These are phyloP conservation scores for Callithrix jacchus DNA, from an alignment of 2,113 vertebrate species.

Conservation along the genomic window DNA sequence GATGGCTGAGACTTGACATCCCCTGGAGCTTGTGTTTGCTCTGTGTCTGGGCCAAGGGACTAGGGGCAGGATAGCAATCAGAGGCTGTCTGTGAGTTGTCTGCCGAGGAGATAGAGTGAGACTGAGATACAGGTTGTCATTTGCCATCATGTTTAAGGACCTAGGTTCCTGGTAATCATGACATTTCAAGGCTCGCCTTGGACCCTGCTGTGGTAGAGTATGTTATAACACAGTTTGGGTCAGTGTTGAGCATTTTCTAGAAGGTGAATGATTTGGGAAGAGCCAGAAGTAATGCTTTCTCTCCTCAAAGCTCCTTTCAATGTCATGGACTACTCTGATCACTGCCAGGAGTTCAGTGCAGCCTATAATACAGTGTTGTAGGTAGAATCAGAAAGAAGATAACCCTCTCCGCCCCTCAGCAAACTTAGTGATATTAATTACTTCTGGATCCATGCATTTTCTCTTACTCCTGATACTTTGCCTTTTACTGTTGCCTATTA, in stretches of 20 bases:
- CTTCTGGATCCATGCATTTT: background rate
- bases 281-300: background rate
- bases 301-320: background rate
- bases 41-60: background rate
- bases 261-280: background rate
- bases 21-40: conserved; percentile 9
- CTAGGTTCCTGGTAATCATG: background rate
- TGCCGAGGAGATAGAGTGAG: background rate
- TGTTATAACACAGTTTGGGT: background rate
- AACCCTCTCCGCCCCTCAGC: background rate
- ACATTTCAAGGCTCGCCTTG: background rate
- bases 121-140: background rate
- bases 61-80: background rate
- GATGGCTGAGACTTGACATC: background rate
- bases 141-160: background rate
- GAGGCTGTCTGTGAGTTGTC: background rate
- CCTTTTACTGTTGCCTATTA: background rate
- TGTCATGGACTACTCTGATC: background rate
- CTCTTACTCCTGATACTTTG: background rate
- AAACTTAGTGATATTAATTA: background rate
- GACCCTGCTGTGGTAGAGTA: background rate
- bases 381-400: background rate
- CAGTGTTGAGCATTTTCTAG: background rate
- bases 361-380: background rate
- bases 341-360: background rate